These are phyloP conservation scores for Machimus atricapillus DNA, from an alignment of 2,888 invertebrate genomes.

Conservation along the genomic window DNA sequence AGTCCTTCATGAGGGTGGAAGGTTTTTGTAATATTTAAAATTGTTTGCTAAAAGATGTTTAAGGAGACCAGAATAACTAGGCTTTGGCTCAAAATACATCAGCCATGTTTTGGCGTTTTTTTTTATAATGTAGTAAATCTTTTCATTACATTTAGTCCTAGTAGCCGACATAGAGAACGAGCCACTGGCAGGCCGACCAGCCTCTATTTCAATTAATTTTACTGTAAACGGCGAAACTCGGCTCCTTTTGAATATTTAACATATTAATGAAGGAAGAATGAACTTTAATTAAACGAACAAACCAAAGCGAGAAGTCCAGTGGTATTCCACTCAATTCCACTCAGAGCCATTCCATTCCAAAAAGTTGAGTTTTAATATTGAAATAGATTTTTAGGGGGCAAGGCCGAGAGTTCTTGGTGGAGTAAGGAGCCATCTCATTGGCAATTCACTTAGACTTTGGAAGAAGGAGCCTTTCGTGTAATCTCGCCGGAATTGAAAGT, in stretches of 20 bases:
- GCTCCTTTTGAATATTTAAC: neutral
- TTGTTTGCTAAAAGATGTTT: neutral
- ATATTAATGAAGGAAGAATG: neutral
- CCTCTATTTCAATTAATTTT: neutral
- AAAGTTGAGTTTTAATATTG: neutral
- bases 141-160: neutral
- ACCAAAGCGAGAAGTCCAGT: neutral
- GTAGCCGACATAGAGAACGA: neutral
- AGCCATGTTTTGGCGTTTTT: neutral
- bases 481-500: slow-evolving; percentile 34
- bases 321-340: neutral
- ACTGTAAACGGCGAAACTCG: neutral
- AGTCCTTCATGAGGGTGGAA: neutral
- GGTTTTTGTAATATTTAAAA: neutral
- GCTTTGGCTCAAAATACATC: neutral
- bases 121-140: neutral
- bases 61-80: neutral
- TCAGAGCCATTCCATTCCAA: neutral
- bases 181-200: neutral
- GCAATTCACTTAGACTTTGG: slow-evolving; percentile 9
- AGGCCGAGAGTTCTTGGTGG: neutral
- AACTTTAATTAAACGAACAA: neutral
- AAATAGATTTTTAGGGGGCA: neutral
- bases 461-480: neutral
- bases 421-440: neutral